Evolutionary conservation across 2,113 vertebrate genomes (phyloP).

Genomic region (Mola mola): DNA sequence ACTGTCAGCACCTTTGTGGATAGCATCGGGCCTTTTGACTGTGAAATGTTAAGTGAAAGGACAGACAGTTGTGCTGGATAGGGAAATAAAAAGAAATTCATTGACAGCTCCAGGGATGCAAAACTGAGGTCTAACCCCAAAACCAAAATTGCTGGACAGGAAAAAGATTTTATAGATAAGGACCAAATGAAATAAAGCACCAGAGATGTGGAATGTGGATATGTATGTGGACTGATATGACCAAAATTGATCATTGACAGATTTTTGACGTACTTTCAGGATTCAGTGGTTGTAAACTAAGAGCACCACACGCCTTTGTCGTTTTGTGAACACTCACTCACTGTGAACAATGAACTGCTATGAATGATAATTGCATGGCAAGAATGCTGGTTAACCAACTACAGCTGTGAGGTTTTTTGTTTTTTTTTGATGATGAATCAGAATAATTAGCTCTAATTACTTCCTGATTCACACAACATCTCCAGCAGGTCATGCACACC

Average conservation of each 20-base stretch:
- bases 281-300: conserved; percentile 30
- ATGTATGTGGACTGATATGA: conserved; percentile 11
- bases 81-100: no score
- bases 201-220: conserved; percentile 21
- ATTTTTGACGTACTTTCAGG: conserved; percentile 25
- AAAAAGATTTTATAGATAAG: neutral
- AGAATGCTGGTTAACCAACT: conserved; percentile 35
- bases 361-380: conserved; percentile 58
- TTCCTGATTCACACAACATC: conserved; percentile 73
- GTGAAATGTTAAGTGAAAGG: no score
- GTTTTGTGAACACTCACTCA: conserved; percentile 17
- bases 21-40: neutral
- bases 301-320: conserved; percentile 10
- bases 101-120: neutral
- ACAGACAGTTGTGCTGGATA: no score
- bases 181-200: neutral
- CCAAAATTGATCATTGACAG: conserved; percentile 14
- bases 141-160: neutral
- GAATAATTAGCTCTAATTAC: conserved; percentile 77
- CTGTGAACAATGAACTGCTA: conserved; percentile 46
- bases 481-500: conserved; percentile 64
- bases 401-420: conserved; percentile 16
- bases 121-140: neutral
- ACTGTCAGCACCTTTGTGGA: neutral
- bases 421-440: conserved; percentile 57